phyloP scores from a whole-genome alignment of 2,797 vertebrate genomes.

The Cyprinodon diabolis region DNA sequence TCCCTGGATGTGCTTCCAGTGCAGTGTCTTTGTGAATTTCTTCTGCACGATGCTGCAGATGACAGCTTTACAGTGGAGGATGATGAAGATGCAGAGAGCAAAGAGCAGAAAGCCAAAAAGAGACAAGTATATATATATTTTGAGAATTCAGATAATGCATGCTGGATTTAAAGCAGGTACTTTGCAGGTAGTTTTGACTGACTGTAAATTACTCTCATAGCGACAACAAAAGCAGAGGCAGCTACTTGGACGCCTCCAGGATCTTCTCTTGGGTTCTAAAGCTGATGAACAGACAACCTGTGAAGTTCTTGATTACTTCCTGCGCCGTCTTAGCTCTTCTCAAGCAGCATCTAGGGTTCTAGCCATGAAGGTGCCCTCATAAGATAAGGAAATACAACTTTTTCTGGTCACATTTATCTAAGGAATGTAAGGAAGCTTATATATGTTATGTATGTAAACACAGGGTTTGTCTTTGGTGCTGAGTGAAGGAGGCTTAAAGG shows the following conservation, averaged over 20 bases:
- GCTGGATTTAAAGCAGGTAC: neutral
- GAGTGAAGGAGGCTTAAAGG: constrained; percentile 88
- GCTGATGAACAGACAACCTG: constrained; percentile 97
- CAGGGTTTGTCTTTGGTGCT: constrained; percentile 96
- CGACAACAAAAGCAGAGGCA: constrained; percentile 97
- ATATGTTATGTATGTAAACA: neutral
- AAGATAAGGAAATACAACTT: neutral
- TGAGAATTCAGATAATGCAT: constrained; percentile 5
- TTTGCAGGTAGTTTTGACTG: neutral
- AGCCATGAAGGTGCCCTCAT: constrained; percentile 90
- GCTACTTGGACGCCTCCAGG: constrained; percentile 93
- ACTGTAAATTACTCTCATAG: constrained; percentile 65
- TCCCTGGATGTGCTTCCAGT: constrained; percentile 97
- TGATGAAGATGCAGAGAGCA: constrained; percentile 94
- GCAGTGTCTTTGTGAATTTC: constrained; percentile 97
- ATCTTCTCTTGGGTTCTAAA: constrained; percentile 92
- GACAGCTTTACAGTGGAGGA: constrained; percentile 86
- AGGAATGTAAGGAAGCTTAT: neutral
- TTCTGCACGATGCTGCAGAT: constrained; percentile 94
- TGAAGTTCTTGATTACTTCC: constrained; percentile 97
- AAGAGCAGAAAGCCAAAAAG: constrained; percentile 93
- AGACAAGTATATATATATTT: constrained; percentile 80
- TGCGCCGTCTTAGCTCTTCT: constrained; percentile 94
- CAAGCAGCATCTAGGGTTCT: constrained; percentile 95
- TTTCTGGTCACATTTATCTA: neutral